A percentile compares a stretch with the other conserved stretches of the same genome.
These are phyloP conservation scores for Perca flavescens DNA, from an alignment of 2,113 vertebrate species.

Conservation along the genomic window DNA sequence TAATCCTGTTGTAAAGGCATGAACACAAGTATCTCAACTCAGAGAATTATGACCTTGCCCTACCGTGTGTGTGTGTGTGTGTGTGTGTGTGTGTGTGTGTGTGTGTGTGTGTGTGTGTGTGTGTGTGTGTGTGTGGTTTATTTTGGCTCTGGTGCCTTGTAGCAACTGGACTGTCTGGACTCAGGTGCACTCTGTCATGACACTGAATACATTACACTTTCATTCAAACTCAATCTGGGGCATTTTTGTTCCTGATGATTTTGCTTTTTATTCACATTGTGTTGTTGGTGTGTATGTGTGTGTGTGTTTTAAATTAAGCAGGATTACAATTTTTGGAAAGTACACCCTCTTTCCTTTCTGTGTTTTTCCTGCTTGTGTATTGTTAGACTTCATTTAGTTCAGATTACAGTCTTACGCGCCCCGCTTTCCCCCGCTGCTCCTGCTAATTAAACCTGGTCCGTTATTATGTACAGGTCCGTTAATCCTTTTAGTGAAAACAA, in stretches of 20 bases:
- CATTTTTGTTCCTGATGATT: not conserved
- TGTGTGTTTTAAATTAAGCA: conserved; percentile 16
- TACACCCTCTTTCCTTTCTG: conserved; percentile 24
- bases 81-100: conserved; percentile 28
- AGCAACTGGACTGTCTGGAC: conserved; percentile 40
- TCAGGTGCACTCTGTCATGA: conserved; percentile 48
- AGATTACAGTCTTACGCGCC: conserved; percentile 58
- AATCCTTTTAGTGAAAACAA: conserved; percentile 46
- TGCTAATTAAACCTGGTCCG: conserved; percentile 52
- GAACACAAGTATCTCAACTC: too few species aligned
- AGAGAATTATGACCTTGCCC: not conserved
- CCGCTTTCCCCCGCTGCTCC: conserved; percentile 33
- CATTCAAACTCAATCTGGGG: not conserved
- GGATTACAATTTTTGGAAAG: conserved; percentile 47
- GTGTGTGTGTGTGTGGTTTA: not conserved
- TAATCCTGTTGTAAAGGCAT: too few species aligned
- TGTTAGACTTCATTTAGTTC: conserved; percentile 54
- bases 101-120: not conserved
- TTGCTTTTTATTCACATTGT: conserved; percentile 5
- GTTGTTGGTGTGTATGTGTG: not conserved
- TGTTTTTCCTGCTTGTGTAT: conserved; percentile 18
- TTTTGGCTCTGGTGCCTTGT: conserved; percentile 29
- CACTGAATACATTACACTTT: conserved; percentile 28
- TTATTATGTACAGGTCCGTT: conserved; percentile 28
- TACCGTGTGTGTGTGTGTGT: not conserved